A percentile compares a stretch with the other conserved stretches of the same genome.
These are phyloP conservation scores for Sphecodes monilicornis DNA, from an alignment of 2,888 invertebrate species.

Conservation along the genomic window DNA sequence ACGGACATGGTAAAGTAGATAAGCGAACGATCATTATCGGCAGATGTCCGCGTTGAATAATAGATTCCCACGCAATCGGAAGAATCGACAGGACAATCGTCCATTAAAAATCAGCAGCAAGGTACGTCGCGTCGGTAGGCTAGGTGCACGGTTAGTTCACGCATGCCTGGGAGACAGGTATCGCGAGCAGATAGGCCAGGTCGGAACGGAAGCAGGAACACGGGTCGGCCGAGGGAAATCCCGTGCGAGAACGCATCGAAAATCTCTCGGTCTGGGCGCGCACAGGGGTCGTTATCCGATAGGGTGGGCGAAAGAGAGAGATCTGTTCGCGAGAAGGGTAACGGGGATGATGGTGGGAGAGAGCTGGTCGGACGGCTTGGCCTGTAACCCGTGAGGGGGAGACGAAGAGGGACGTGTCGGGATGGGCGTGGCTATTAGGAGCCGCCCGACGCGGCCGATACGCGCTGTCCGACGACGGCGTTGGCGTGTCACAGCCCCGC, in stretches of 20 bases:
- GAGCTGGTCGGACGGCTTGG: background rate
- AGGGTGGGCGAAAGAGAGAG: conserved; percentile 54
- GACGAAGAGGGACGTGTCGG: conserved; percentile 55
- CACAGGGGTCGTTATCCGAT: conserved; percentile 72
- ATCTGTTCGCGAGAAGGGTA: background rate
- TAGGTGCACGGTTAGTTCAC: background rate
- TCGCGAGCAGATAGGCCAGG: background rate
- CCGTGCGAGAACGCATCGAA: conserved; percentile 22
- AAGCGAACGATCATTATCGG: conserved; percentile 14
- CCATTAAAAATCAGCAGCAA: background rate
- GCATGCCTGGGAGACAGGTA: background rate
- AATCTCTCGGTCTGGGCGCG: conserved; percentile 36
- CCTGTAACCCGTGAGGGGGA: background rate
- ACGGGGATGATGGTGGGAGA: background rate
- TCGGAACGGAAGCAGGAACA: conserved; percentile 21
- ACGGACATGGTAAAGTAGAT: background rate
- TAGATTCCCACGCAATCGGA: background rate
- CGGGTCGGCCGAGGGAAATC: conserved; percentile 27
- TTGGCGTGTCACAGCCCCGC: conserved; percentile 56
- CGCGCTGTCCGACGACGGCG: conserved; percentile 38
- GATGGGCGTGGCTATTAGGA: conserved; percentile 61
- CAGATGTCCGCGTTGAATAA: background rate
- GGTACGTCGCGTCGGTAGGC: background rate
- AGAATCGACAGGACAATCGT: background rate
- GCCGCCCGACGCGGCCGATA: conserved; percentile 53